Evolutionary conservation across 2,888 invertebrate genomes (phyloP), one percentile per base, ranked within the genome.

Genomic region (Caenorhabditis sp.): DNA sequence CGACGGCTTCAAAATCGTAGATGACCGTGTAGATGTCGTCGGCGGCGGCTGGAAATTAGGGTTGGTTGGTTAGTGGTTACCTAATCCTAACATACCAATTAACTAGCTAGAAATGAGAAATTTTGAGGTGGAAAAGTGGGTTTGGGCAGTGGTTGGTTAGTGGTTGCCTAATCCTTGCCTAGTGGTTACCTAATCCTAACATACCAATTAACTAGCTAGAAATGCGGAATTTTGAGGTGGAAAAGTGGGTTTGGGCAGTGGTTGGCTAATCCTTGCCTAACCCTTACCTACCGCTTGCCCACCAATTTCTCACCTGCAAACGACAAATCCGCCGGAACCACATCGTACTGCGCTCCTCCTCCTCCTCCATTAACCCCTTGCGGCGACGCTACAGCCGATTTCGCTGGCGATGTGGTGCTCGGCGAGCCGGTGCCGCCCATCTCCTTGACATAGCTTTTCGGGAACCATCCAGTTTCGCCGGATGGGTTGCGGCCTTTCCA

Each of bases 1-100:
- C 98, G 6, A 94, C 93, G 0, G 97, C 97, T 70, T 95, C 94
- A 93, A 97, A 98, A 1, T 96, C 95, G 93, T 96, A 98, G 69
- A 96, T 94, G 26, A 97, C 95, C 80, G 96, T 94, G 92, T 96
- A 97, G 86, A 87, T 84, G 22, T 88, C 86, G 22, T 85, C 89
- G 8, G 50, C n/a, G 11, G 26, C 50, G 26, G 22, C 32, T 20
- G 26, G 15, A 44, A 32, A n/a, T n/a, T n/a, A n/a, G n/a, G n/a
- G n/a, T n/a, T n/a, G n/a, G n/a, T n/a, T n/a, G n/a, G n/a, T n/a
- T n/a, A n/a, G n/a, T n/a, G n/a, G n/a, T n/a, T n/a, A n/a, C n/a
- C n/a, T n/a, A n/a, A n/a, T n/a, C n/a, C n/a, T n/a, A n/a, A n/a
- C n/a, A n/a, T n/a, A n/a, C n/a, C n/a, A n/a, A n/a, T n/a, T n/a